Evolutionary conservation across 2,888 invertebrate genomes (phyloP), one percentile per base, ranked within the genome.

Genomic region (Pristionchus mayeri): DNA sequence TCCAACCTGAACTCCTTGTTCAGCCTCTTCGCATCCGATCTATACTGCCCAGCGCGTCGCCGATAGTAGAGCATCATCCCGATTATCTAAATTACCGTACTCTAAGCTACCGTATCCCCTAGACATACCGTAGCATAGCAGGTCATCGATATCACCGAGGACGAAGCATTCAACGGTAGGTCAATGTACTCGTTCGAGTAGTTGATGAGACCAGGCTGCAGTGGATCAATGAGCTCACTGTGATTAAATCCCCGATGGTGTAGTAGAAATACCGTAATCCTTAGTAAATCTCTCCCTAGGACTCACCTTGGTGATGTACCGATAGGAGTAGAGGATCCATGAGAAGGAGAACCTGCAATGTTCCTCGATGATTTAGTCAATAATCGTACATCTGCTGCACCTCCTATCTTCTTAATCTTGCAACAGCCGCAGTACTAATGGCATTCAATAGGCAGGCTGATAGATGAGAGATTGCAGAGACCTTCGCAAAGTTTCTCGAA

Each of bases 171-270:
- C 50, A 89, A 76, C 40, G 87, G 87, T 3, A 87, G 85, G 76
- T 88, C 89, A 37, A 88, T 87, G 81, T 86, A 87, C 60, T 78
- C 78, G 76, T 89, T 87, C 34, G 88, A 87, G 34, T 88, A 89
- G 75, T 89, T 89, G 37, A 40, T 40, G n/a, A 71, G n/a, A 9
- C 40, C 40, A n/a, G 71, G 71, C 71, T 71, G 40, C 4, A n/a
- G n/a, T n/a, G n/a, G n/a, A n/a, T n/a, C n/a, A n/a, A n/a, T n/a
- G n/a, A n/a, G n/a, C n/a, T n/a, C n/a, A n/a, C n/a, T n/a, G n/a
- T n/a, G n/a, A n/a, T n/a, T n/a, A n/a, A n/a, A n/a, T n/a, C n/a
- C n/a, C n/a, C n/a, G n/a, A n/a, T n/a, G n/a, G n/a, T n/a, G n/a
- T n/a, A n/a, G n/a, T n/a, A n/a, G n/a, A n/a, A 21, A 21, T 54